Percentiles rank a stretch among this genome's conserved stretches.
Evolutionary conservation across 2,113 vertebrate genomes (phyloP).

Genomic region (Passer montanus): DNA sequence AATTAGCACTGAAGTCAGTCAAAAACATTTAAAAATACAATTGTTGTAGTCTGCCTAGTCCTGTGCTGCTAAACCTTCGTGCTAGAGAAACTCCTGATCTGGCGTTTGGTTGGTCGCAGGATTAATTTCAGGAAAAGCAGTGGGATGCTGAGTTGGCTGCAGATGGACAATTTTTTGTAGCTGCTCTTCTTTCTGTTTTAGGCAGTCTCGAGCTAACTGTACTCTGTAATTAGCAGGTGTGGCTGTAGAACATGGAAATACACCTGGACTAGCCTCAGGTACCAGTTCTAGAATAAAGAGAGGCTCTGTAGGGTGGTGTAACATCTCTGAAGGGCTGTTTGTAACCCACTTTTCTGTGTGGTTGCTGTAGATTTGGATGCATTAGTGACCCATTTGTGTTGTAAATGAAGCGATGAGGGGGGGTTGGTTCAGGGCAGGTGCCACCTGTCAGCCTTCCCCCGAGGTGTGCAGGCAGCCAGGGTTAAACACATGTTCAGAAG

Average conservation of each 20-base stretch:
- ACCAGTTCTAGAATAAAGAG: not conserved
- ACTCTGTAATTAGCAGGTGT: not conserved
- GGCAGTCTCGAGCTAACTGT: not conserved
- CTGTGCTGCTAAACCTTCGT: accelerated
- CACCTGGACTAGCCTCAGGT: not conserved
- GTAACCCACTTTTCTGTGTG: too few species aligned
- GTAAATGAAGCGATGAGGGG: not conserved
- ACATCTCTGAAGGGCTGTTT: not conserved
- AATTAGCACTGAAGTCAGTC: not conserved
- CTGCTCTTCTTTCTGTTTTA: not conserved
- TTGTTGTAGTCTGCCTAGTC: accelerated
- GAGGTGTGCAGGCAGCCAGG: accelerated
- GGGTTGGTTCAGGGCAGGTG: not conserved
- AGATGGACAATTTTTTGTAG: not conserved
- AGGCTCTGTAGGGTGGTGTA: not conserved
- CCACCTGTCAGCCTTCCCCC: not conserved
- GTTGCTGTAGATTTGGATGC: accelerated
- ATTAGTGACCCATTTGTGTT: not conserved
- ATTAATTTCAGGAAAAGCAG: not conserved
- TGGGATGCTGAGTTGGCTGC: not conserved
- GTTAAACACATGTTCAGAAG: accelerated
- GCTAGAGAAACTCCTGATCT: not conserved
- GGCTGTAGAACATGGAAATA: not conserved
- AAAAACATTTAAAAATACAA: accelerated
- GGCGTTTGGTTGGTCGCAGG: not conserved